Evolutionary conservation across 1,140 invertebrate species (phyloP).

Genomic region (Drosophila insularis): DNA sequence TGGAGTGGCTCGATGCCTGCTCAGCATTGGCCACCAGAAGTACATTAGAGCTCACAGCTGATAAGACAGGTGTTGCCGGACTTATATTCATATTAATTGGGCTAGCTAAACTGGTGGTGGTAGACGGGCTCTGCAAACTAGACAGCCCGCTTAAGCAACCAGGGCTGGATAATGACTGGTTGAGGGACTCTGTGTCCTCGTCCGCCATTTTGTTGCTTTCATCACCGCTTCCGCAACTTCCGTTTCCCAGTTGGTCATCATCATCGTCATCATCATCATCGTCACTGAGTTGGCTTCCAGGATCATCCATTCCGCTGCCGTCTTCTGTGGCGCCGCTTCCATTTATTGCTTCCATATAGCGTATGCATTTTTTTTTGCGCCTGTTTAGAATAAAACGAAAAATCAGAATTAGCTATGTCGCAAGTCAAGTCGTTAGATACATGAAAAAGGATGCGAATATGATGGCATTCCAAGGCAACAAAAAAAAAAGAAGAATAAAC

Average conservation of each 20-base stretch:
- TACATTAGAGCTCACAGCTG: constrained; percentile 27
- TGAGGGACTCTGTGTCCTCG: constrained; percentile 86
- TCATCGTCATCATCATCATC: constrained; percentile 86
- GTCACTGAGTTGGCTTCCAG: constrained; percentile 83
- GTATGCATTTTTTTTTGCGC: constrained; percentile 99
- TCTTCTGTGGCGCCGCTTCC: constrained; percentile 82
- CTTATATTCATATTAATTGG: constrained; percentile 85
- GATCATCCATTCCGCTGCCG: constrained; percentile 83
- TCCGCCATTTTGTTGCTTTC: constrained; percentile 88
- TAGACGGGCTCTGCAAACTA: constrained; percentile 89
- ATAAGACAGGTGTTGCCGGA: constrained; percentile 64
- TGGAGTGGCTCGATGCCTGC: constrained; percentile 21
- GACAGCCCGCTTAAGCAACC: constrained; percentile 90
- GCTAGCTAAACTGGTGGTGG: constrained; percentile 86
- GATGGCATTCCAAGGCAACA: constrained; percentile 40
- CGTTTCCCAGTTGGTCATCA: constrained; percentile 87
- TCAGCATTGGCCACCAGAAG: constrained; percentile 32
- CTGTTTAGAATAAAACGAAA: constrained; percentile 83
- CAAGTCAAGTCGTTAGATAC: background rate
- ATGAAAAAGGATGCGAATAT: constrained; percentile 30
- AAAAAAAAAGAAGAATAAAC: constrained; percentile 14
- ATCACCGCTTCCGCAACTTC: constrained; percentile 86
- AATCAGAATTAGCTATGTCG: constrained; percentile 22
- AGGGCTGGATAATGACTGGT: constrained; percentile 89
- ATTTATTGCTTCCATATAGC: constrained; percentile 91